A percentile compares a stretch with the other conserved stretches of the same genome.
phyloP scores from a whole-genome alignment of 1,140 invertebrate species.

The Macrobrachium rosenbergii region DNA sequence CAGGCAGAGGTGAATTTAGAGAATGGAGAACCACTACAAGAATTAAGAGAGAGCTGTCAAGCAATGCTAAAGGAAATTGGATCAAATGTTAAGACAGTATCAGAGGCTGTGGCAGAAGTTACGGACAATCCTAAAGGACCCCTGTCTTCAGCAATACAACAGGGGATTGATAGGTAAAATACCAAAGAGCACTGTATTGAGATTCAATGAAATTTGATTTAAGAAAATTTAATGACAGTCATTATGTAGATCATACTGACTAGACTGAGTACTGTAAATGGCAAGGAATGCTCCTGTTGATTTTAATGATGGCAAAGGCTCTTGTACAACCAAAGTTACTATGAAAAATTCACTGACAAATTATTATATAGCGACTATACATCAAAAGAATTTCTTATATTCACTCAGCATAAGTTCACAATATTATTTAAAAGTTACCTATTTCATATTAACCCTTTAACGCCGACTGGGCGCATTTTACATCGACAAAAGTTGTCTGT shows the following conservation, averaged over 20 bases:
- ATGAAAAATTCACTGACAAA: no score
- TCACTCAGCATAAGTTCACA: no score
- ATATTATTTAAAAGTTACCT: no score
- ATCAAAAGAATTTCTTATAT: no score
- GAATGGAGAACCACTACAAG: slow-evolving; percentile 48
- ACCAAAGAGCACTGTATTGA: not conserved
- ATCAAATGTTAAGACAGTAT: slow-evolving; percentile 34
- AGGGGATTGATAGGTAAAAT: slow-evolving; percentile 56
- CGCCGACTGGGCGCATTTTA: no score
- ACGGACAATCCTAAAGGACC: slow-evolving; percentile 27
- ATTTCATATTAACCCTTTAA: no score
- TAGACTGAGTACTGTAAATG: not conserved
- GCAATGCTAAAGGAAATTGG: slow-evolving; percentile 35
- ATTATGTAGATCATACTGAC: not conserved
- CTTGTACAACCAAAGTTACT: no score
- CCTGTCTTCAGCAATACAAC: slow-evolving; percentile 52
- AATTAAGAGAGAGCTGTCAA: slow-evolving; percentile 33
- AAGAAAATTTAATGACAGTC: not conserved
- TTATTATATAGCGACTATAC: no score
- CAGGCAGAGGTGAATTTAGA: slow-evolving; percentile 49
- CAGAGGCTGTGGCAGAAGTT: slow-evolving; percentile 45
- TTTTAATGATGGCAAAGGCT: no score
- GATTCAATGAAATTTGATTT: not conserved
- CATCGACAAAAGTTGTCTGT: no score
- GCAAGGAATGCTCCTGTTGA: no score